These are phyloP conservation scores for Sycophaga agraensis DNA, from an alignment of 1,140 invertebrate genomes.

Conservation along the genomic window DNA sequence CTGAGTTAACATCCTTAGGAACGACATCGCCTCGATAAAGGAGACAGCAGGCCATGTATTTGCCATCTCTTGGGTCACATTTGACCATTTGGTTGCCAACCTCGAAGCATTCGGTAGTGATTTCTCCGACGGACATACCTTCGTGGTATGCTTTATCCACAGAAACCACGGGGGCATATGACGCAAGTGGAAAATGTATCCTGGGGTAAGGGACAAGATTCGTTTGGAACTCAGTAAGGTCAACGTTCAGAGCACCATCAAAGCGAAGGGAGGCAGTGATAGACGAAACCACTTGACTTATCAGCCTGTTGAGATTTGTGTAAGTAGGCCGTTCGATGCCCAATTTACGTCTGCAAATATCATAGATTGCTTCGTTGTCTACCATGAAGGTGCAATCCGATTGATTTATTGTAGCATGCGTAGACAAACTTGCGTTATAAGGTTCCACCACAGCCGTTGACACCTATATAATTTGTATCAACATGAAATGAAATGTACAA, in stretches of 20 bases:
- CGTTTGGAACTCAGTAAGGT: conserved; percentile 80
- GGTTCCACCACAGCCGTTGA: conserved; percentile 49
- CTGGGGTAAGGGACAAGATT: conserved; percentile 70
- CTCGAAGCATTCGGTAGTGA: conserved; percentile 68
- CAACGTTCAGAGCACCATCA: conserved; percentile 55
- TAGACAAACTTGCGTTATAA: conserved; percentile 34
- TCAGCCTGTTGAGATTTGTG: conserved; percentile 66
- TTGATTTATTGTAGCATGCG: conserved; percentile 29
- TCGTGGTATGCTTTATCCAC: conserved; percentile 62
- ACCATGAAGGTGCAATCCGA: conserved; percentile 36
- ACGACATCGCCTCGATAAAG: conserved; percentile 67
- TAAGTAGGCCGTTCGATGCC: conserved; percentile 68
- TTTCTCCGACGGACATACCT: conserved; percentile 68
- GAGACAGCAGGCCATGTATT: conserved; percentile 76
- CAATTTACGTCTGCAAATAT: conserved; percentile 69
- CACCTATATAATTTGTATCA: conserved; percentile 29
- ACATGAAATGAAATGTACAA: background rate
- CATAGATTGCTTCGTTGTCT: conserved; percentile 75
- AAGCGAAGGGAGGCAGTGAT: conserved; percentile 78
- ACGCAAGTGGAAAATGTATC: conserved; percentile 72
- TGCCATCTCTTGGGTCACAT: conserved; percentile 67
- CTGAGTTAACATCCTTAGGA: conserved; percentile 35
- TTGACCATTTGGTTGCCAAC: conserved; percentile 71
- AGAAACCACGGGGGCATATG: conserved; percentile 33
- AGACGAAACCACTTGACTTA: conserved; percentile 75